A percentile compares a stretch with the other conserved stretches of the same genome.
phyloP scores from a whole-genome alignment of 2,113 vertebrate species.

The Ascaphus truei region DNA sequence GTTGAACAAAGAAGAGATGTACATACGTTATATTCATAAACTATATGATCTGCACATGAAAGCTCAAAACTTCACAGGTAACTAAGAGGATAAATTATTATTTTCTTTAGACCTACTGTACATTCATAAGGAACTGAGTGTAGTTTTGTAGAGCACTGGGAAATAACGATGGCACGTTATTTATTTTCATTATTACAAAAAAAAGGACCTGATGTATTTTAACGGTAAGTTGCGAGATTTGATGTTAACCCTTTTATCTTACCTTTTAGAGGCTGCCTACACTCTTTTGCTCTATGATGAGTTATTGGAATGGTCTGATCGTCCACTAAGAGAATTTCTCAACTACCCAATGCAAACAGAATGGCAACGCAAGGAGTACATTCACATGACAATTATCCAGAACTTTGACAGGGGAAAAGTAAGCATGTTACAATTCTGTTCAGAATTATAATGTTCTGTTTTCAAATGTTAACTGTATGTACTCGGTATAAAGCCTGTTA shows the following conservation, averaged over 20 bases:
- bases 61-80: slow-evolving; percentile 98
- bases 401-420: slow-evolving; percentile 92
- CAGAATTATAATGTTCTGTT: no score
- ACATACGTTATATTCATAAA: slow-evolving; percentile 97
- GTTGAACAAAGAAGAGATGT: slow-evolving; percentile 98
- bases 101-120: neutral
- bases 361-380: slow-evolving; percentile 92
- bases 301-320: slow-evolving; percentile 91
- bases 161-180: no score
- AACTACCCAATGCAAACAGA: slow-evolving; percentile 97
- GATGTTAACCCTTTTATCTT: neutral
- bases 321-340: slow-evolving; percentile 89
- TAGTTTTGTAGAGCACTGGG: no score
- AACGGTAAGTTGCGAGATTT: no score
- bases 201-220: no score
- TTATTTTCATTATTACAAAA: no score
- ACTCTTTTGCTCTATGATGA: slow-evolving; percentile 92
- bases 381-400: slow-evolving; percentile 93
- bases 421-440: slow-evolving; percentile 5
- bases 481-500: no score
- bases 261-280: slow-evolving; percentile 85
- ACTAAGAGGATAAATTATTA: neutral
- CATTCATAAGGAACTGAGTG: no score
- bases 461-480: no score
- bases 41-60: slow-evolving; percentile 95